Evolutionary conservation across 1,140 invertebrate species (phyloP).

Genomic region (Whitmania pigra): DNA sequence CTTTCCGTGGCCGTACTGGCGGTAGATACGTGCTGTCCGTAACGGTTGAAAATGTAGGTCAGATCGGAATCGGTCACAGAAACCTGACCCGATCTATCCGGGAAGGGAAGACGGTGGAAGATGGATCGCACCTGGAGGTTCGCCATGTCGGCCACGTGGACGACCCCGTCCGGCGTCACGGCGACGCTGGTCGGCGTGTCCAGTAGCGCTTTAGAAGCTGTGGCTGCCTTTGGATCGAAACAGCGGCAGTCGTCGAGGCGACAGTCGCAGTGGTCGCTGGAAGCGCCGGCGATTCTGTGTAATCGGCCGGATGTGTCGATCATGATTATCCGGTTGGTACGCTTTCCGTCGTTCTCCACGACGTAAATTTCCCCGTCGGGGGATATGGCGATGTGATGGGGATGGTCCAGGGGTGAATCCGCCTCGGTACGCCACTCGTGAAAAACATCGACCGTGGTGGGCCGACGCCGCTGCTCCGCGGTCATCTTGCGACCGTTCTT

Average conservation of each 20-base stretch:
- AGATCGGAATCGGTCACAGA: slow-evolving; percentile 82
- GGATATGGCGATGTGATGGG: slow-evolving; percentile 80
- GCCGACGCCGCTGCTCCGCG: slow-evolving; percentile 8
- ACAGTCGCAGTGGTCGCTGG: slow-evolving; percentile 88
- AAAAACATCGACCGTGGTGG: slow-evolving; percentile 35
- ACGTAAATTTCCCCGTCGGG: slow-evolving; percentile 83
- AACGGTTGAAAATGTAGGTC: slow-evolving; percentile 86
- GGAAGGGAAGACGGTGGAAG: slow-evolving; percentile 72
- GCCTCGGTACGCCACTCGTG: slow-evolving; percentile 32
- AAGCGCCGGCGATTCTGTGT: slow-evolving; percentile 71
- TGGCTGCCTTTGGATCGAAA: slow-evolving; percentile 62
- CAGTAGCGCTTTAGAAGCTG: slow-evolving; percentile 82
- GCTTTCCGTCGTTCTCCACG: slow-evolving; percentile 77
- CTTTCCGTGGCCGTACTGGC: slow-evolving; percentile 82
- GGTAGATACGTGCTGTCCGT: slow-evolving; percentile 82
- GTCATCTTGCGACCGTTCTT: not conserved
- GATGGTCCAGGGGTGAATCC: slow-evolving; percentile 76
- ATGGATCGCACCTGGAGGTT: slow-evolving; percentile 71
- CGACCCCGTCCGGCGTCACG: slow-evolving; percentile 73
- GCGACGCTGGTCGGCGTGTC: slow-evolving; percentile 79
- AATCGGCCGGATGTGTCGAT: slow-evolving; percentile 85
- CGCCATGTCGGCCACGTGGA: slow-evolving; percentile 74
- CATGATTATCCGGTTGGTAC: slow-evolving; percentile 72
- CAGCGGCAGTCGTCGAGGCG: slow-evolving; percentile 67
- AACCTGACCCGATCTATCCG: slow-evolving; percentile 77